Percentiles rank a stretch among this genome's conserved stretches.
Conservation (phyloP, 2,888 invertebrate species). For the Ectemnius cavifrons region DNA sequence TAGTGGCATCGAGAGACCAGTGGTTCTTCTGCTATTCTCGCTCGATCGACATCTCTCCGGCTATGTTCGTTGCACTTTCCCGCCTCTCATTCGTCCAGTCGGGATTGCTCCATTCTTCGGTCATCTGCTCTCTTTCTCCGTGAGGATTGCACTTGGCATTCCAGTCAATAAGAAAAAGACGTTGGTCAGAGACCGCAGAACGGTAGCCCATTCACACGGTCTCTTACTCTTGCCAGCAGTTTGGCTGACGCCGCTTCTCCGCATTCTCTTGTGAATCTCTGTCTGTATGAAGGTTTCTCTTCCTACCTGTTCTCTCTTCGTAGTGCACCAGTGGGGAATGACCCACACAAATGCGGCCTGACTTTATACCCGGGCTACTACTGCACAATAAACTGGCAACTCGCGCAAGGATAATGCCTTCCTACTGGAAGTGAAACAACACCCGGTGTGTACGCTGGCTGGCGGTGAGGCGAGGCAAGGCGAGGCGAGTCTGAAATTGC, state of each 20-base stretch:
- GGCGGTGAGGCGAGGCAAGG: neutral
- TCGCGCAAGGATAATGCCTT: slow-evolving; percentile 55
- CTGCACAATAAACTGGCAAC: slow-evolving; percentile 60
- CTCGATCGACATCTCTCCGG: slow-evolving; percentile 18
- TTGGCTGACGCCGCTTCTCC: slow-evolving; percentile 31
- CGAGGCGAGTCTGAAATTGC: slow-evolving; percentile 51
- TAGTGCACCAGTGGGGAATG: no score
- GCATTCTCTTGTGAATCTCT: slow-evolving; percentile 36
- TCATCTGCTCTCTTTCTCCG: slow-evolving; percentile 37
- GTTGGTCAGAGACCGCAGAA: slow-evolving; percentile 65
- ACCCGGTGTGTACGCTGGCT: slow-evolving; percentile 33
- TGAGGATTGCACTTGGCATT: slow-evolving; percentile 55
- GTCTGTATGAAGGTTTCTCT: neutral
- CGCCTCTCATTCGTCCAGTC: no score
- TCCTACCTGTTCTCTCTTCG: no score
- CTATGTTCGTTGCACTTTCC: slow-evolving; percentile 7
- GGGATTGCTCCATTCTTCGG: neutral
- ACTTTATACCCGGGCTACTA: slow-evolving; percentile 40
- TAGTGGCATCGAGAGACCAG: slow-evolving; percentile 37
- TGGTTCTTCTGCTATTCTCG: slow-evolving; percentile 37
- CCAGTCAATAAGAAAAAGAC: slow-evolving; percentile 69
- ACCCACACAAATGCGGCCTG: slow-evolving; percentile 16
- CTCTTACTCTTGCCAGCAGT: slow-evolving; percentile 33
- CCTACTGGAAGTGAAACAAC: slow-evolving; percentile 61
- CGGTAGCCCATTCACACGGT: slow-evolving; percentile 74